Percentiles rank a stretch among this genome's conserved stretches.
Conservation (phyloP, 2,113 vertebrate species). For the Gobius niger region DNA sequence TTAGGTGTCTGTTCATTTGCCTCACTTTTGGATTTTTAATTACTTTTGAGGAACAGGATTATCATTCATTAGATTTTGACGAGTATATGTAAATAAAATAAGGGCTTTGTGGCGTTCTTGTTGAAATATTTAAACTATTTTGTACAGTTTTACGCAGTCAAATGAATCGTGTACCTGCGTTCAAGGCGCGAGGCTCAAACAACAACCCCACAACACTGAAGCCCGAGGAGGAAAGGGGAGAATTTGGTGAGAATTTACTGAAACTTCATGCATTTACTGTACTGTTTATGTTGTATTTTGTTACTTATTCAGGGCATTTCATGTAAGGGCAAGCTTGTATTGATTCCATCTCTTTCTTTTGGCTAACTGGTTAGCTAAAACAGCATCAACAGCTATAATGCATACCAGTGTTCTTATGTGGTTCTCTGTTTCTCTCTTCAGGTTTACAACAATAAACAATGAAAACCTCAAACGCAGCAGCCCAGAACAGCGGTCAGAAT, state of each 20-base stretch:
- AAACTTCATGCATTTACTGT: neutral
- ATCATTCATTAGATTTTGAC: neutral
- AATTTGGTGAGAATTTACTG: neutral
- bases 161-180: conserved; percentile 1
- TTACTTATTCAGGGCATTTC: neutral
- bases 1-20: neutral
- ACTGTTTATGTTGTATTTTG: no score
- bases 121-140: neutral
- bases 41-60: no score
- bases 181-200: neutral
- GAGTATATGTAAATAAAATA: neutral
- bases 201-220: neutral
- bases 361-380: neutral
- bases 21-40: neutral
- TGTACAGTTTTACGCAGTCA: neutral
- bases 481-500: conserved; percentile 21
- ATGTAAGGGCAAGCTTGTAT: neutral
- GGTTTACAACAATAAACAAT: conserved; percentile 29
- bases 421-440: neutral
- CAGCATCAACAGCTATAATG: no score
- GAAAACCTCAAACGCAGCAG: conserved; percentile 50
- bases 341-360: neutral
- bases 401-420: no score
- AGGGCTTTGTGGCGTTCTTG: no score
- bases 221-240: neutral